Percentiles rank a stretch among this genome's conserved stretches.
phyloP scores from a whole-genome alignment of 2,888 invertebrate species.

The Halictus ligatus region DNA sequence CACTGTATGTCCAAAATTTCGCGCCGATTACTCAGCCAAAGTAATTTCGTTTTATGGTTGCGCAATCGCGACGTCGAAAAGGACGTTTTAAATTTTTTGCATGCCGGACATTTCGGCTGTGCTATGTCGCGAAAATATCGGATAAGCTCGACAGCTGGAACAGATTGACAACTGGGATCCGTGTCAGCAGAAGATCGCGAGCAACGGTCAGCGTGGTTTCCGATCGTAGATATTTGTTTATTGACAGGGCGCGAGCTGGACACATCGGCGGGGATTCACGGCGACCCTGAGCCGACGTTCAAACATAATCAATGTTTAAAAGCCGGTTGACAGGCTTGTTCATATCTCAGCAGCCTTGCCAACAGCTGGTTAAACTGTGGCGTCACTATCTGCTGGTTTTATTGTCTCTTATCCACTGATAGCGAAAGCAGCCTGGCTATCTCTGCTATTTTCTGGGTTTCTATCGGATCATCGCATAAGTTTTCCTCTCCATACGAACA shows the following conservation, averaged over 20 bases:
- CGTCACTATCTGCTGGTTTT: slow-evolving; percentile 34
- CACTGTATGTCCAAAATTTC: background rate
- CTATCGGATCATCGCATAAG: background rate
- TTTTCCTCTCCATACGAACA: background rate
- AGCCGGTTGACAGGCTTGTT: slow-evolving; percentile 9
- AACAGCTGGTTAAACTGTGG: slow-evolving; percentile 46
- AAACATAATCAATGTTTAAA: slow-evolving; percentile 35
- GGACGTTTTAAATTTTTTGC: background rate
- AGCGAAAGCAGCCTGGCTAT: background rate
- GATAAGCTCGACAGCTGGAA: slow-evolving; percentile 23
- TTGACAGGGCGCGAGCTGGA: slow-evolving; percentile 1
- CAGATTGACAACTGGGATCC: slow-evolving; percentile 36
- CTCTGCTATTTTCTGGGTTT: background rate
- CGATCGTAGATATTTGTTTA: slow-evolving; percentile 29
- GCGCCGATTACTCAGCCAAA: background rate
- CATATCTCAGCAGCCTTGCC: slow-evolving; percentile 35
- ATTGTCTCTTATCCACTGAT: slow-evolving; percentile 44
- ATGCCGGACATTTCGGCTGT: slow-evolving; percentile 12
- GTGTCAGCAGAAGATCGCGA: slow-evolving; percentile 20
- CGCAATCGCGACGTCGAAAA: background rate
- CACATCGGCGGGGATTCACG: background rate
- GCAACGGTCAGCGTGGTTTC: background rate
- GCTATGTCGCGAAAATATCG: slow-evolving; percentile 12
- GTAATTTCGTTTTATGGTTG: background rate
- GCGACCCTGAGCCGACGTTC: slow-evolving; percentile 22